Evolutionary conservation across 2,797 vertebrate genomes (phyloP).

Genomic region (Telmatherina bonti): DNA sequence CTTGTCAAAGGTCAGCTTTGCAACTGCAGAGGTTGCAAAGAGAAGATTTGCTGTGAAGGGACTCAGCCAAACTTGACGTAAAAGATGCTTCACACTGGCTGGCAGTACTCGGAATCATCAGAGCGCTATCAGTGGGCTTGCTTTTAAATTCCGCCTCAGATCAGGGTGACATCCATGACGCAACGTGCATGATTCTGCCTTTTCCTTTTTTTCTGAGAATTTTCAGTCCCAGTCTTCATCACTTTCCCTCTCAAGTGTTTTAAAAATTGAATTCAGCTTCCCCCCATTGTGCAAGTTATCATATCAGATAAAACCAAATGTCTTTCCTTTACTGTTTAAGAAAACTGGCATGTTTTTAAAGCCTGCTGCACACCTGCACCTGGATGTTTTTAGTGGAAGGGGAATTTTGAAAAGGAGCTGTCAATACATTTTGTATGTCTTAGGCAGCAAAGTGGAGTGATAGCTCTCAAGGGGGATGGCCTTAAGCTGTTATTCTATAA

Average conservation of each 20-base stretch:
- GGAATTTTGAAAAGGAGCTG: slow-evolving; percentile 74
- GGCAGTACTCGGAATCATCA: slow-evolving; percentile 27
- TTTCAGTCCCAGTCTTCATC: slow-evolving; percentile 15
- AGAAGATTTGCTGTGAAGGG: slow-evolving; percentile 12
- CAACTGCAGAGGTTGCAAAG: slow-evolving; percentile 19
- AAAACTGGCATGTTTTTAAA: slow-evolving; percentile 58
- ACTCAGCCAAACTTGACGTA: slow-evolving; percentile 22
- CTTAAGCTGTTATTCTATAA: slow-evolving; percentile 85
- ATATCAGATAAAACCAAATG: slow-evolving; percentile 36
- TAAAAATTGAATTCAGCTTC: slow-evolving; percentile 23
- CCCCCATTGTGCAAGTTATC: slow-evolving; percentile 22
- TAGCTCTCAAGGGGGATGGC: slow-evolving; percentile 82
- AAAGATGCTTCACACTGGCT: slow-evolving; percentile 39
- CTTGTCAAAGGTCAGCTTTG: slow-evolving; percentile 23
- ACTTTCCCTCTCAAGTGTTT: slow-evolving; percentile 9
- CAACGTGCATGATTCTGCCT: slow-evolving; percentile 29
- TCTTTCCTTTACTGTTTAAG: slow-evolving; percentile 53
- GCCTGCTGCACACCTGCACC: slow-evolving; percentile 44
- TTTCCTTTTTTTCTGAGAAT: slow-evolving; percentile 16
- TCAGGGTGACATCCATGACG: slow-evolving; percentile 44
- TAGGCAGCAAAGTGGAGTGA: slow-evolving; percentile 79
- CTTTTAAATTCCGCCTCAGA: slow-evolving; percentile 22
- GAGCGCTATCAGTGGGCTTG: slow-evolving; percentile 26
- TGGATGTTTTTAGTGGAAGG: slow-evolving; percentile 44
- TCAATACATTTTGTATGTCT: slow-evolving; percentile 85